Evolutionary conservation across 2,888 invertebrate species (phyloP), one percentile per base, ranked within the genome.

Genomic region (Ochropleura plecta): DNA sequence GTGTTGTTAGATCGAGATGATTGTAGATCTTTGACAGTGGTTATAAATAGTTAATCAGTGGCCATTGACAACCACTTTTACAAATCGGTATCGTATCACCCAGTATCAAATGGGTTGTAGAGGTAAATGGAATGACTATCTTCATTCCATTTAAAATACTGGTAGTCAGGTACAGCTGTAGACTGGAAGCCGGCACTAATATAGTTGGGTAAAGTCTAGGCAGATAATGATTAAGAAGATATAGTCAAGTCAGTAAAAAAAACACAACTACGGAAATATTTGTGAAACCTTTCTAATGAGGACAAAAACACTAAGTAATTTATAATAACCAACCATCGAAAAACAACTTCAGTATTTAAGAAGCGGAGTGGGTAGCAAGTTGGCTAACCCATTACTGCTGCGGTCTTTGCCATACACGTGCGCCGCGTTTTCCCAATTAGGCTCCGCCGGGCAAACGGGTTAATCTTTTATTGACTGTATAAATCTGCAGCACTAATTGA

Each of bases 391-490:
- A 62, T 74, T 70, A 76, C 73, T 62, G 44, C 65, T 80, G 85
- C 76, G 83, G 86, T 79, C 67, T 78, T 79, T 67, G 59, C 79
- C 67, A 82, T 80, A 81, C 74, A 87, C 83, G 81, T 83, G 80
- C 79, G 81, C 78, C 79, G 70, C 79, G 82, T 80, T 86, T 78
- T 83, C 79, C 86, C 90, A 91, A 92, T 92, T 92, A 91, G 88
- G 82, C 68, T 40, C 76, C 79, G 76, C 82, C 81, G 73, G 76
- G 76, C 83, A 83, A 78, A 76, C 80, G 83, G 87, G 87, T 89
- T 91, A 90, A 92, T 90, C 90, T 91, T 90, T 89, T 90, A 92
- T 91, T 88, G 89, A 88, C 90, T 87, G 78, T 87, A 83, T 88
- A 88, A 88, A 88, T 86, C 81, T 79, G 69, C 79, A 53, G 70